Conservation (phyloP, 2,888 invertebrate genomes). For the Apotomis capreana region DNA sequence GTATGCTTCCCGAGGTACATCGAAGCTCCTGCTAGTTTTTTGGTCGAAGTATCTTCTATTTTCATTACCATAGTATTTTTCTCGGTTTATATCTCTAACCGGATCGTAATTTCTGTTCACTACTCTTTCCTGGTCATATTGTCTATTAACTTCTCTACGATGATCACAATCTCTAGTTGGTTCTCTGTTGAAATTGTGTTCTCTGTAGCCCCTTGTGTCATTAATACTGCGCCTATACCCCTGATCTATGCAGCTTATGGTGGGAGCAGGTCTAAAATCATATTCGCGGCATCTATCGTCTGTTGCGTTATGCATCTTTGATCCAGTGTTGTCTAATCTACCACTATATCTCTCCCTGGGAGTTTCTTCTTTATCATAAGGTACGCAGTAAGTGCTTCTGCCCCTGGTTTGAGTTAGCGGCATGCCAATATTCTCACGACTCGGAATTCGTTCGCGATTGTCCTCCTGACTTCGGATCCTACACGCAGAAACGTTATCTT, state of each 20-base stretch:
- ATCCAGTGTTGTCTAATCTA: slow-evolving; percentile 58
- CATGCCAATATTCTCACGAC: slow-evolving; percentile 52
- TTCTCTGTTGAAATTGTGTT: slow-evolving; percentile 53
- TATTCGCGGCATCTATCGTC: slow-evolving; percentile 58
- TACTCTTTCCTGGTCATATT: slow-evolving; percentile 54
- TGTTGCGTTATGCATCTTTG: slow-evolving; percentile 52
- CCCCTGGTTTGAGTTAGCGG: slow-evolving; percentile 46
- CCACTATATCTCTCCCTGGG: slow-evolving; percentile 54
- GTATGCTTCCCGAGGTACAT: slow-evolving; percentile 60
- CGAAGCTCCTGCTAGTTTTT: slow-evolving; percentile 71
- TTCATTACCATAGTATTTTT: slow-evolving; percentile 58
- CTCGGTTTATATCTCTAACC: slow-evolving; percentile 45
- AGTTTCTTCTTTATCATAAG: slow-evolving; percentile 54
- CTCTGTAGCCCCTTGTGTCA: slow-evolving; percentile 51
- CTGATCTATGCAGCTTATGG: slow-evolving; percentile 57
- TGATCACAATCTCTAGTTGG: slow-evolving; percentile 52
- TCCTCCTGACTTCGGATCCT: slow-evolving; percentile 66
- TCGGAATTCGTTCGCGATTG: slow-evolving; percentile 51
- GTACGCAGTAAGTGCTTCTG: slow-evolving; percentile 54
- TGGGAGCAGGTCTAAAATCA: slow-evolving; percentile 53
- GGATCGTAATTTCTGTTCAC: slow-evolving; percentile 52
- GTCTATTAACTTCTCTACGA: slow-evolving; percentile 35
- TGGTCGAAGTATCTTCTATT: slow-evolving; percentile 61
- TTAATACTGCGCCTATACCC: slow-evolving; percentile 50
- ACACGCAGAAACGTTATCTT: slow-evolving; percentile 55